Base-by-base conservation (phyloP, 2,797 vertebrate species). In the Spinus pinus region DNA sequence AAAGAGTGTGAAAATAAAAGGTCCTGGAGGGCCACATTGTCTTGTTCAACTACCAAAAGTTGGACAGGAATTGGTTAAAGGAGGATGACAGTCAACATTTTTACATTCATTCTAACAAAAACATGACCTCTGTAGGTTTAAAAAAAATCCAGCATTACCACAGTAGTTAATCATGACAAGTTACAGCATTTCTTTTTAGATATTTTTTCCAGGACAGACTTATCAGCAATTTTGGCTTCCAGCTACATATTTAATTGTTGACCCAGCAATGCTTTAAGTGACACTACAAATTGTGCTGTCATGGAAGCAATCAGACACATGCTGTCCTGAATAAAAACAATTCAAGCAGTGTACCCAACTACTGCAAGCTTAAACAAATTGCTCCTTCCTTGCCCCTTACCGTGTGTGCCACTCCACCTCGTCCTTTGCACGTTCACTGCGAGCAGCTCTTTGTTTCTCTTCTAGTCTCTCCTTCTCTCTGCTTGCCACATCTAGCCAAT, bases 381-480 rank as follows among this genome's bases (percentile, higher is more conserved):
- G 70, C 66, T 20, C 3, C 22, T 21, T 39, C 49, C 56, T 24
- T 44, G 65, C 50, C 61, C 57, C 72, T 97, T 97, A 99, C 99
- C 99, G 98, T 13, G 99, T 99, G 65, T 96, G 97, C 99, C 99
- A 99, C 86, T 99, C 99, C 5, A 98, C 97, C 18, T 98, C 98
- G 2, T 95, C 98, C 88, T 97, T 98, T 49, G 98, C 98, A 30
- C 99, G 98, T 21, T 99, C 98, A 96, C 98, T 99, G 70, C 99
- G 98, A 81, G 99, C 96, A 14, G 98, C 97, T 97, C 99, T 98
- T 97, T 99, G 99, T 75, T 99, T 99, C 93, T 99, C 99, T 93
- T 99, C 99, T 90, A 99, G 97, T 64, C 99, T 97, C 95, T 99
- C 99, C 95, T 99, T 99, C 96, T 99, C 98, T 86, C 88, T 98